Base-by-base conservation (phyloP, 2,113 vertebrate genomes). In the Chauna torquata region DNA sequence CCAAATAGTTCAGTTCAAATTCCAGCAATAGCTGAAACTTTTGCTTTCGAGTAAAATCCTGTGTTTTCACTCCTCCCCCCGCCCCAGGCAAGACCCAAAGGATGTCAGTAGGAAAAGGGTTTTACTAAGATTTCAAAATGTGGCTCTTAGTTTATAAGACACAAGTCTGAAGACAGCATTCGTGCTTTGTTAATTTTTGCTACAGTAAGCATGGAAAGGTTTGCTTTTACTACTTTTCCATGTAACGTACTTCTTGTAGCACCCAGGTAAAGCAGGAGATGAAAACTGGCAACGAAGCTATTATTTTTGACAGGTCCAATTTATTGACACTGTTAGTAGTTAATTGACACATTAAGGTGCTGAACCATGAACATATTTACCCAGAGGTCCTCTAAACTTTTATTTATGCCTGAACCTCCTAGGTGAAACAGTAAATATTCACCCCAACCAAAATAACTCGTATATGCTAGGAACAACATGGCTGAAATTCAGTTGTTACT, bases 291-390 rank as follows among this genome's bases (percentile, higher is more conserved):
- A 95, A 97, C 96, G 96, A 96, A 96, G 92, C 97, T 97, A 98
- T 98, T 98, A 98, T 98, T 98, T 97, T 85, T 97, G 97, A 98
- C 98, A 98, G 97, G 94, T 90, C 88, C 96, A 97, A 98, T 98
- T 98, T 98, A 98, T 96, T 91, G 97, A 96, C 96, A 95, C 96
- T 40, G 97, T 98, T 99, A 98, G 98, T 97, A 94, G 96, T 95
- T 98, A 98, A 98, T 98, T 98, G 98, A 98, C 97, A 97, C 97
- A 97, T 98, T 97, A 98, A 98, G 98, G 97, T 98, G 98, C 97
- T 98, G 97, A 98, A 96, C 98, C 97, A 96, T 99, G 98, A 97
- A 97, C 94, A 92, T 98, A 98, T 98, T 96, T 93, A 98, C 98
- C 98, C 62, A 72, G 94, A 98, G 98, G 91, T 97, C 96, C 92